Conservation (phyloP, 2,113 vertebrate species). For the Apteryx owenii region DNA sequence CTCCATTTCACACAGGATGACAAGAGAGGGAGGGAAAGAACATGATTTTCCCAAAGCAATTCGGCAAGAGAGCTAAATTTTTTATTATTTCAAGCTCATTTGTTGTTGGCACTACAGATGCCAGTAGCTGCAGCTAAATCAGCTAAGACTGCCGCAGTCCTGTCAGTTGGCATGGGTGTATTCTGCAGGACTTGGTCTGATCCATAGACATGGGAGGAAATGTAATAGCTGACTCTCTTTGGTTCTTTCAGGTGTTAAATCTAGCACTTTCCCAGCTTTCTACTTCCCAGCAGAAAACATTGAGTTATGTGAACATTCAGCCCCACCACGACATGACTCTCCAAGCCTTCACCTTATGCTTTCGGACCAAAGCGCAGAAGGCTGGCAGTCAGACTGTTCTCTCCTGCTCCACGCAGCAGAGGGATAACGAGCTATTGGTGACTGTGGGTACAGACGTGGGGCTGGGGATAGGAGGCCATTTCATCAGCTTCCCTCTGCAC, state of each 20-base stretch:
- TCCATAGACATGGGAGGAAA: not conserved
- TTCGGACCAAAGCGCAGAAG: conserved; percentile 66
- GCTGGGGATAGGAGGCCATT: conserved; percentile 80
- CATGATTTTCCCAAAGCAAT: not conserved
- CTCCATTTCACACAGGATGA: not conserved
- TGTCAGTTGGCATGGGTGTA: not conserved
- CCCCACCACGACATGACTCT: conserved; percentile 71
- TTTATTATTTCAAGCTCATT: not conserved
- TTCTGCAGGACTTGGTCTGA: not conserved
- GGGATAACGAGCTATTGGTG: conserved; percentile 80
- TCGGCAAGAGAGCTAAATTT: not conserved
- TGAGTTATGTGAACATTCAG: conserved; percentile 75
- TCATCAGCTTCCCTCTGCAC: conserved; percentile 77
- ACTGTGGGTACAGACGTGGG: conserved; percentile 73
- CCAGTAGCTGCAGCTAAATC: not conserved
- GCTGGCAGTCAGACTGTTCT: conserved; percentile 72
- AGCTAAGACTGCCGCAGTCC: not conserved
- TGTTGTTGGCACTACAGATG: not conserved
- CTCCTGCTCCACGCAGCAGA: conserved; percentile 78
- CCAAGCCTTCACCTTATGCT: conserved; percentile 80
- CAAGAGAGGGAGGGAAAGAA: not conserved
- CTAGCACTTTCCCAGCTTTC: conserved; percentile 76
- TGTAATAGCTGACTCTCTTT: not conserved
- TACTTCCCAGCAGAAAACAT: conserved; percentile 76
- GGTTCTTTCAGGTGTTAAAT: not conserved